Evolutionary conservation across 1,140 invertebrate species (phyloP), one percentile per base, ranked within the genome.

Genomic region (Papilio glaucus): DNA sequence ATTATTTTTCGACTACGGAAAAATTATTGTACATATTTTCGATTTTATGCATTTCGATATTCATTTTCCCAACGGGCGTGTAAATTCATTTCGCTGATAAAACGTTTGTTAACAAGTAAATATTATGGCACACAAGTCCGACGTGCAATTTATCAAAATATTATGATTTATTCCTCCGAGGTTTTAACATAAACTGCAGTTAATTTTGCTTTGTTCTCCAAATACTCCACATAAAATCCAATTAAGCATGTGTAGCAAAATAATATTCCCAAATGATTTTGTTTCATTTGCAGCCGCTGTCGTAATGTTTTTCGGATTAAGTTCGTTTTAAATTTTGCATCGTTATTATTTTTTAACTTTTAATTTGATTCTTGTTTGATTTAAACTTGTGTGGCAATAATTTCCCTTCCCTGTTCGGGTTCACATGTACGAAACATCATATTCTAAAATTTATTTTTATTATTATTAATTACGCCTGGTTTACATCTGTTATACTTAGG

Each of bases 161-260:
- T 42, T 21, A 74, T 53, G 65, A 73, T 75, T 72, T 67, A 79
- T 74, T 75, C 63, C 60, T 61, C 53, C 69, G 68, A 69, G 71
- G 62, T 69, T 73, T 69, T 71, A 33, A 73, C 60, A 73, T 72
- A 76, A 76, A 73, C 72, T 63, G 75, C 67, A 74, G 70, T 77
- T 79, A 79, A 81, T 78, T 72, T 68, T 53, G 67, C 75, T 74
- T 76, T 77, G 57, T 74, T 37, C 37, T 65, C 37, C 62, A 65
- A 78, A 80, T 77, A 75, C n/a, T 76, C 70, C 76, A 71, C 60
- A 39, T 69, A 53, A 57, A 71, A 75, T 77, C 73, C 77, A 80
- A 83, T 79, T 80, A 83, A 77, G 75, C 78, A 73, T 77, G 70
- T 67, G 72, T 39, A 77, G 78, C 80, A 75, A 78, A 80, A 77